Conservation (phyloP, 2,797 vertebrate species). For the Takifugu rubripes region DNA sequence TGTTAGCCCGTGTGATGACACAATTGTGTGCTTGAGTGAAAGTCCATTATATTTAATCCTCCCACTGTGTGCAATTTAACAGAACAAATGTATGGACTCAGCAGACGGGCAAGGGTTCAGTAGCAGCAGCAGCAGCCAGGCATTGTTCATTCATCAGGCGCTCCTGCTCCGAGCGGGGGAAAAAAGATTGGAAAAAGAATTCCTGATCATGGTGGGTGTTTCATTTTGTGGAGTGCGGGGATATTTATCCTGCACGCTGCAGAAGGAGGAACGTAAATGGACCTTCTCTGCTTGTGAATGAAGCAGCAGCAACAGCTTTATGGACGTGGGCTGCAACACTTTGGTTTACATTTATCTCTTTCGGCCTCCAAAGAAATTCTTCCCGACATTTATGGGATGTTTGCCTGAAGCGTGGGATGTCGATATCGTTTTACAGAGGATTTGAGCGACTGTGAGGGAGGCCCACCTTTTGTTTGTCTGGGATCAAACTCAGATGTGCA, state of each 20-base stretch:
- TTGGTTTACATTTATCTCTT: not conserved
- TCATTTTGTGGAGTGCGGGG: not conserved
- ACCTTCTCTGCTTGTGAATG: not conserved
- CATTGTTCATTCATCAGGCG: slow-evolving; percentile 71
- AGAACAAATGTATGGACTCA: slow-evolving; percentile 42
- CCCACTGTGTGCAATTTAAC: slow-evolving; percentile 16
- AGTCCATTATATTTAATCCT: slow-evolving; percentile 25
- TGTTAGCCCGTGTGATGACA: not conserved
- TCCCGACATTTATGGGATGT: not conserved
- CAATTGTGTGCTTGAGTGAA: not conserved
- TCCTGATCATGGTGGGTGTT: slow-evolving; percentile 14
- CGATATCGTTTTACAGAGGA: not conserved
- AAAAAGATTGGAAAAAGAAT: slow-evolving; percentile 37
- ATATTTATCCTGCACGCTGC: not conserved
- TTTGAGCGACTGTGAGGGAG: not conserved
- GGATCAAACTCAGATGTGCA: slow-evolving; percentile 31
- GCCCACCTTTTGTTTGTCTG: slow-evolving; percentile 10
- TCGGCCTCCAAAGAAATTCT: not conserved
- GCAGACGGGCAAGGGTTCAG: slow-evolving; percentile 33
- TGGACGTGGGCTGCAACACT: not conserved
- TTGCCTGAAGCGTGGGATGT: not conserved
- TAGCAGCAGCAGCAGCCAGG: slow-evolving; percentile 51
- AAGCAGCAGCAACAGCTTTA: not conserved
- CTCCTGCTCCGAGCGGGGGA: slow-evolving; percentile 24
- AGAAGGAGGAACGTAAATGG: not conserved